Base-by-base conservation (phyloP, 37 sponge, comb jelly and placozoan species). In the Mnemiopsis leidyi region DNA sequence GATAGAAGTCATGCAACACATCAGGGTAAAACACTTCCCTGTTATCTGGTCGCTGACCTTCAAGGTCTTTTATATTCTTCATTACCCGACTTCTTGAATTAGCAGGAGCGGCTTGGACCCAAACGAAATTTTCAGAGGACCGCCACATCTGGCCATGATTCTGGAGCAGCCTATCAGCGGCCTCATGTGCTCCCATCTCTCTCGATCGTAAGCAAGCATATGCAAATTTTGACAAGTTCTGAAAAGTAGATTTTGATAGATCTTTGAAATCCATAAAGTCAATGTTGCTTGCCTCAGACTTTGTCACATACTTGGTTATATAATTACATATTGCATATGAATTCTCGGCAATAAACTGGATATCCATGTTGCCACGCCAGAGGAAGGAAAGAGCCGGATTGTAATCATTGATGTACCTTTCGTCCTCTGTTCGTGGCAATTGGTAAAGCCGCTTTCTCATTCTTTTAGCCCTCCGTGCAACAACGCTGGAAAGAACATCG, bases 331-430 rank as follows among this genome's bases (percentile, higher is more conserved):
- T 34, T 2, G 82, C 31, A 26, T 36, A 79, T 5, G 82, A 79
- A 79, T 79, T 79, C 82, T 79, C 82, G 21, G 28, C 7, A 23
- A 79, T 34, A 79, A 79, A 79, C 82, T 79, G 82, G 32, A 79
- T 79, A 23, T 79, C 82, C 5, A 29, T 79, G 23, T 79, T 79
- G 18, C 82, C 82, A 26, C 82, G 38, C 82, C 82, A 79, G 20
- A 36, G 31, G 23, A 79, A 79, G 16, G 20, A 18, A 33, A 79
- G 82, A 79, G 18, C 82, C 7, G 82, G 82, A 34, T 79, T 79
- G 37, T 79, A 79, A 23, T 31, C 36, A 29, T 79, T 79, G 36
- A 79, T 79, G 37, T 31, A 36, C 21, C 0, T 2, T 34, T 79
- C 82, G 21, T 79, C 82, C 26, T 34, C 35, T 7, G 3, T 32